These are phyloP conservation scores for Autographa pulchrina DNA, from an alignment of 2,888 invertebrate genomes.

Conservation along the genomic window DNA sequence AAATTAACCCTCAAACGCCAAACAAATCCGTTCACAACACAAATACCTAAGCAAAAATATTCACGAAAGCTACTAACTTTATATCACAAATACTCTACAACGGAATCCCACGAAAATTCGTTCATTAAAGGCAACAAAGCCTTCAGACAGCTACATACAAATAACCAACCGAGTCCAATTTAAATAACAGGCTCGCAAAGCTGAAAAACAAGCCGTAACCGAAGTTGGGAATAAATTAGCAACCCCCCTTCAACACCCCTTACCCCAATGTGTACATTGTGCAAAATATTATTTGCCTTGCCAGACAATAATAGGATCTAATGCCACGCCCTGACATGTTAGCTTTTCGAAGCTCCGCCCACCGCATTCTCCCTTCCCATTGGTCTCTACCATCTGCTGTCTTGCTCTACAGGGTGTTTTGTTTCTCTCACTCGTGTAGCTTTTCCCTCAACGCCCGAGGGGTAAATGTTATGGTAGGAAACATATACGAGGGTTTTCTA, in stretches of 20 bases:
- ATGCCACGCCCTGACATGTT: slow-evolving; percentile 89
- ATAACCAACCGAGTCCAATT: slow-evolving; percentile 87
- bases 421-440: slow-evolving; percentile 79
- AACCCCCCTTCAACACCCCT: slow-evolving; percentile 78
- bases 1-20: slow-evolving; percentile 60
- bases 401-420: slow-evolving; percentile 62
- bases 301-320: slow-evolving; percentile 90
- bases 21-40: slow-evolving; percentile 59
- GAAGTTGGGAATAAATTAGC: slow-evolving; percentile 90
- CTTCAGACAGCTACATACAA: slow-evolving; percentile 83
- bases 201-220: slow-evolving; percentile 90
- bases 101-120: slow-evolving; percentile 75
- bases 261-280: slow-evolving; percentile 92
- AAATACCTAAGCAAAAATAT: slow-evolving; percentile 68
- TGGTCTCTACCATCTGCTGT: slow-evolving; percentile 70
- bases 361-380: slow-evolving; percentile 65
- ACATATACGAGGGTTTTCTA: slow-evolving; percentile 89
- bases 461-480: slow-evolving; percentile 89
- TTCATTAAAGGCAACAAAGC: slow-evolving; percentile 85
- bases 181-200: slow-evolving; percentile 89
- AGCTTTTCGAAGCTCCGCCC: slow-evolving; percentile 86
- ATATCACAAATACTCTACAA: slow-evolving; percentile 59
- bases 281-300: slow-evolving; percentile 93
- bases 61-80: slow-evolving; percentile 58
- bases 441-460: slow-evolving; percentile 88